Base-by-base conservation (phyloP, 2,113 vertebrate species). In the Chloebia gouldiae region DNA sequence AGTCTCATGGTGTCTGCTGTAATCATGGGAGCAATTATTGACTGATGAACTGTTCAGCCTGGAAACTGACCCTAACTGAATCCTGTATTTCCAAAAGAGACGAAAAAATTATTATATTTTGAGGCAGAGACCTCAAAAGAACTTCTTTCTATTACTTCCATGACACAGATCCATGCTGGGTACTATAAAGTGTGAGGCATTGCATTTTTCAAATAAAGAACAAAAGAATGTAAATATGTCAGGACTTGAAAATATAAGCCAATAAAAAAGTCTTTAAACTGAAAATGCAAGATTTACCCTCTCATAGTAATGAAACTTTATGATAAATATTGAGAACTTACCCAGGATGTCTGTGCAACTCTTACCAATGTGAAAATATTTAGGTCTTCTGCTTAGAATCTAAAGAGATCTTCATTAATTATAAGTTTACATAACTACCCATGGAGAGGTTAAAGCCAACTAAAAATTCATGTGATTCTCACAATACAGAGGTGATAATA, bases 11-110 rank as follows among this genome's bases (percentile, higher is more conserved):
- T 95, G 77, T 75, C 69, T 95, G 59, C 56, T 76, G 61, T 88
- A 96, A 84, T 96, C 96, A 97, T 92, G 89, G 83, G 54, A 91
- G 31, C 18, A 86, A 96, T 96, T 97, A 97, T 42, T 88, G 86
- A 64, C 37, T 93, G 95, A 91, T 94, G 63, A 96, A 94, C 80
- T 96, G 44, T 88, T 97, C 93, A 93, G 92, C 44, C 79, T 92
- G 60, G 86, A 97, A 96, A 95, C 79, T 82, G 97, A 97, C 93
- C 95, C 71, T 92, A 88, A 81, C 73, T 81, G 92, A 95, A 94
- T 94, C 80, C 42, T 72, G 23, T 61, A 76, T 90, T 91, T 92
- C 94, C 63, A 90, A 70, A 96, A 85, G 22, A 24, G n/a, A 35
- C 14, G 14, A 35, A 14, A 96, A 96, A 96, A 90, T 87, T 83